phyloP scores from a whole-genome alignment of 2,888 invertebrate species.

The Campoplex nolae region DNA sequence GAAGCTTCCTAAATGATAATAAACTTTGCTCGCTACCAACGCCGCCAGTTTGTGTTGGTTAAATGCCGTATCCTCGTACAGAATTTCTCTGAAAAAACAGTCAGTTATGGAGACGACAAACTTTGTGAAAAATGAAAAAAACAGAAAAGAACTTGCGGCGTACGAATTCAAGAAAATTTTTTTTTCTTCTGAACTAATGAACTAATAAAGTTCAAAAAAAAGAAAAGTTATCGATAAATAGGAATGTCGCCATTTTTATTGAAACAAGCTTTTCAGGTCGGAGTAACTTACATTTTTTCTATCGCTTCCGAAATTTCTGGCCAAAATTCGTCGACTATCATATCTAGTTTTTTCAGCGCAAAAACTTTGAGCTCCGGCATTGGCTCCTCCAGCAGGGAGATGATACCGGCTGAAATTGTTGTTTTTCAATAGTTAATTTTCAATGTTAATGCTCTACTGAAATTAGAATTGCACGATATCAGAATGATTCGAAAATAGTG shows the following conservation, averaged over 20 bases:
- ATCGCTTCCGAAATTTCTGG: conserved; percentile 99
- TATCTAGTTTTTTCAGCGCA: conserved; percentile 95
- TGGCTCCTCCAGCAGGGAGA: conserved; percentile 97
- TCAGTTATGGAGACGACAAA: neutral
- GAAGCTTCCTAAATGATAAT: conserved; percentile 98
- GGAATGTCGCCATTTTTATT: no score
- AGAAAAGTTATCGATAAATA: no score
- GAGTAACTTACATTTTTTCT: conserved; percentile 92
- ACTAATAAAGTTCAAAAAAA: neutral
- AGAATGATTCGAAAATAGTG: neutral
- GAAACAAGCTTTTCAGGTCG: neutral
- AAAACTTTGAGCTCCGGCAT: conserved; percentile 97
- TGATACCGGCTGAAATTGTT: conserved; percentile 91
- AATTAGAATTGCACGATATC: neutral
- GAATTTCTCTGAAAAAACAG: conserved; percentile 89
- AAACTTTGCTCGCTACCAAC: conserved; percentile 98
- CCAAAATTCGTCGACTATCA: conserved; percentile 99
- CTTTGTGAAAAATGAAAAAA: neutral
- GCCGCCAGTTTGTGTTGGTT: conserved; percentile 97
- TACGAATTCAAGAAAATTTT: no score
- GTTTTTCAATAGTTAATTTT: neutral
- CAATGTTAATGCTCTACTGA: neutral
- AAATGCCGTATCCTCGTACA: conserved; percentile 96
- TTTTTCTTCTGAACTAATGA: no score
- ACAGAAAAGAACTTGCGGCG: no score